Percentiles rank a stretch among this genome's conserved stretches.
phyloP scores from a whole-genome alignment of 2,113 vertebrate species.

The Nyctereutes procyonoides region DNA sequence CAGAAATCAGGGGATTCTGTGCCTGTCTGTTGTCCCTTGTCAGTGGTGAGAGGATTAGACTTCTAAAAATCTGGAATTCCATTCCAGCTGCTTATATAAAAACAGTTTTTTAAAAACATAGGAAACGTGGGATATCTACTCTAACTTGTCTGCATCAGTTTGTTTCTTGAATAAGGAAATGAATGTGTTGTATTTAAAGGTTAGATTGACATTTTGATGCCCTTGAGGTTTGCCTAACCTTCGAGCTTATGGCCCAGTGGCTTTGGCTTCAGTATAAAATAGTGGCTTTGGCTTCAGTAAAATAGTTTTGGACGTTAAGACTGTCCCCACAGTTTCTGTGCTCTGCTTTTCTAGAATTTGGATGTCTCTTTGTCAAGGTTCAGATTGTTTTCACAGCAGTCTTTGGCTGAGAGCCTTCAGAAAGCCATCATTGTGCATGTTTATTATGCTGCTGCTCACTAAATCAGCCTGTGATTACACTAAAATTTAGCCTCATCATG shows the following conservation, averaged over 20 bases:
- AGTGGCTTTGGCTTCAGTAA: not conserved
- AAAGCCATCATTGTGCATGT: not conserved
- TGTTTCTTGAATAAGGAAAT: slow-evolving; percentile 48
- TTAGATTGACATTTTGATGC: slow-evolving; percentile 52
- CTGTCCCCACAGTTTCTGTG: not conserved
- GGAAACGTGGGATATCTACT: not conserved
- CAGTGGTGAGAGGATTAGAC: not conserved
- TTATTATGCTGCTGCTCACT: not conserved
- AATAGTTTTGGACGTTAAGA: not conserved
- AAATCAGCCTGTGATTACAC: not conserved
- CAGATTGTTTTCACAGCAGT: slow-evolving; percentile 14
- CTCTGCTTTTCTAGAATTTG: not conserved
- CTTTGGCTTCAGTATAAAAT: not conserved
- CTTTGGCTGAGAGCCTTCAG: not conserved
- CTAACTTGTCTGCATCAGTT: not conserved
- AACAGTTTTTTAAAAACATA: not conserved
- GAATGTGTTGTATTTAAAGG: slow-evolving; percentile 45
- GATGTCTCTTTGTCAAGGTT: not conserved
- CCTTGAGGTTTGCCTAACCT: slow-evolving; percentile 5
- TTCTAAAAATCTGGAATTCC: slow-evolving; percentile 8
- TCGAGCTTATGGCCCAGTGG: not conserved
- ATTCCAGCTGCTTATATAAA: not conserved
- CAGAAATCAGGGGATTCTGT: not conserved
- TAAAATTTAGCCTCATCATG: not conserved
- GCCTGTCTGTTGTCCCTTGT: not conserved